Conservation (phyloP, 37 sponge, comb jelly and placozoan genomes). For the Chondrosia reniformis region DNA sequence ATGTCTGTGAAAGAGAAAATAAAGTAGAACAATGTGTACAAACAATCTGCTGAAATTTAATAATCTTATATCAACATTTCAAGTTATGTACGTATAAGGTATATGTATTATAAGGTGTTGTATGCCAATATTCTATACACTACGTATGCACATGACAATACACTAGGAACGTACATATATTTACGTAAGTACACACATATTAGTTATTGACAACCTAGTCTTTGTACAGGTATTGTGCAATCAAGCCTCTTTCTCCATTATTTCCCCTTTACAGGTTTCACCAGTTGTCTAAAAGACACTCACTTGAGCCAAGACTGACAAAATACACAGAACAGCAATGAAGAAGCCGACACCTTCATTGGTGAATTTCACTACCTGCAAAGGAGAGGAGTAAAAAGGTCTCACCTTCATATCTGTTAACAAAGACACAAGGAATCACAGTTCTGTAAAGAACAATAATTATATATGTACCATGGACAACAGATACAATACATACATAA, state of each 20-base stretch:
- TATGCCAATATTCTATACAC: background rate
- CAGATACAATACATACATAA: background rate
- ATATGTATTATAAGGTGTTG: background rate
- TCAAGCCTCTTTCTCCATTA: no score
- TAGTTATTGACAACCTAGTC: background rate
- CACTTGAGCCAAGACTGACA: slow-evolving; percentile 68
- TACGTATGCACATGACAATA: background rate
- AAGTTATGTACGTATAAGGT: background rate
- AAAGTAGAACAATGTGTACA: background rate
- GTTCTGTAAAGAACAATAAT: background rate
- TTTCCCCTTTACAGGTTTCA: background rate
- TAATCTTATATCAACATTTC: no score
- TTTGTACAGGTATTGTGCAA: background rate
- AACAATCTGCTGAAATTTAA: background rate
- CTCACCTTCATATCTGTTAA: no score
- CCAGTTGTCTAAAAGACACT: background rate
- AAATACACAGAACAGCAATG: slow-evolving; percentile 72
- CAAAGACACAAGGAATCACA: background rate
- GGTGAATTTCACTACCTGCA: slow-evolving; percentile 59
- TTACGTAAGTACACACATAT: background rate
- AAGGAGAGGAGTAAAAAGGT: background rate
- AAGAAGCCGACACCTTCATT: slow-evolving; percentile 70
- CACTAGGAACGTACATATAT: background rate
- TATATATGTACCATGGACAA: background rate
- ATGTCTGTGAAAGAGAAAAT: slow-evolving; percentile 56